phyloP scores from a whole-genome alignment of 2,797 vertebrate genomes.

The Hyperoplus lanceolatus region DNA sequence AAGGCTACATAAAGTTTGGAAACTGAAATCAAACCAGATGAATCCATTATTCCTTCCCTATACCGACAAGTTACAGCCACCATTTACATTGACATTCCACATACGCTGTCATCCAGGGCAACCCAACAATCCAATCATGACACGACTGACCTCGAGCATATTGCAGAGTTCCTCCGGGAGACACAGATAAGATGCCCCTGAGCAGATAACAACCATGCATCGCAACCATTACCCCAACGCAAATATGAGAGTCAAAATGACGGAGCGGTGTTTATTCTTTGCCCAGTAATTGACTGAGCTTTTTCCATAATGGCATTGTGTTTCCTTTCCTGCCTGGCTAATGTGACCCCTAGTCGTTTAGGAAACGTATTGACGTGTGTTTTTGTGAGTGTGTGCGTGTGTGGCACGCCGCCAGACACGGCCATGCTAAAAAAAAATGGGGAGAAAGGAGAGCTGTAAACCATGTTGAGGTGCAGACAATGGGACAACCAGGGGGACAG shows the following conservation, averaged over 20 bases:
- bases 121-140: conserved; percentile 27
- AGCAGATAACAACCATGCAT: conserved; percentile 50
- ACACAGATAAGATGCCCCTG: conserved; percentile 55
- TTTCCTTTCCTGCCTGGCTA: conserved; percentile 79
- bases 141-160: conserved; percentile 36
- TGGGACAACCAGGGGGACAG: conserved; percentile 53
- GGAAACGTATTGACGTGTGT: conserved; percentile 64
- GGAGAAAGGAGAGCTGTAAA: conserved; percentile 60
- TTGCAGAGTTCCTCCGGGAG: conserved; percentile 28
- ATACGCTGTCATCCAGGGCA: conserved; percentile 16
- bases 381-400: conserved; percentile 16
- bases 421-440: conserved; percentile 54
- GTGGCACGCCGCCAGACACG: conserved; percentile 23
- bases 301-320: conserved; percentile 77
- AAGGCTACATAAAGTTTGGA: background rate
- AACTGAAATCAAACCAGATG: background rate
- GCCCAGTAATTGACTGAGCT: conserved; percentile 68
- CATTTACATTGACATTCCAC: conserved; percentile 23
- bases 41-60: conserved; percentile 16
- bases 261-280: conserved; percentile 67
- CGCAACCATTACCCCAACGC: conserved; percentile 45
- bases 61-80: background rate
- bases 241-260: conserved; percentile 67
- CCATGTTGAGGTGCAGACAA: conserved; percentile 65
- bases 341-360: conserved; percentile 79